Evolutionary conservation across 2,888 invertebrate species (phyloP), one percentile per base, ranked within the genome.

Genomic region (Apamea crenata): DNA sequence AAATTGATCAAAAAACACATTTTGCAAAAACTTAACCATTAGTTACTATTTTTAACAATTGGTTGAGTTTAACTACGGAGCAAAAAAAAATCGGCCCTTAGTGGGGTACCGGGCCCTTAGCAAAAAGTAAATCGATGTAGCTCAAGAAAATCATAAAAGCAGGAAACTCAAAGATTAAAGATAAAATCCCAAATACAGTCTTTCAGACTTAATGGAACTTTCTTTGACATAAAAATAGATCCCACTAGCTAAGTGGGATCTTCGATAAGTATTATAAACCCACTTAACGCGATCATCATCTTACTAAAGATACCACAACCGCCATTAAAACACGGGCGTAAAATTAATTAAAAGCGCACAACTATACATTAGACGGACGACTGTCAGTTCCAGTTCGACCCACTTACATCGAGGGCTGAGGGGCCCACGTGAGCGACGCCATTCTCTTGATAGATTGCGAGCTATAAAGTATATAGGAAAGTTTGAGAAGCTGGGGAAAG

Each of bases 331-430:
- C 77, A 80, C 29, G 80, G 83, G 90, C 85, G 85, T 90, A 90
- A 91, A 91, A 91, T 91, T 92, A 93, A 94, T 94, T 94, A 93
- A 92, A 93, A 92, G 79, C 88, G 85, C 88, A 89, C 91, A 91
- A 91, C 90, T 92, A 91, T 89, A 88, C 82, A 87, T 87, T 83
- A 89, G 84, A 85, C 86, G 84, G 85, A 81, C 88, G 91, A 89
- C 92, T 94, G 94, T 94, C 94, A 94, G 90, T 93, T 92, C 78
- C 94, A 95, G 93, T 89, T 87, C 92, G 90, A 88, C 89, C 93
- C 93, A 92, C 93, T 94, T 91, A 87, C 86, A 87, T 91, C 87
- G 89, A 92, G 92, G 88, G 90, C 80, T 85, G 89, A 87, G 83
- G 87, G 90, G 86, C 88, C 89, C 86, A 85, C 83, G 83, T 85